Percentiles rank a stretch among this genome's conserved stretches.
These are phyloP conservation scores for Pycnomerus fuliginosus DNA, from an alignment of 2,888 invertebrate species.

Conservation along the genomic window DNA sequence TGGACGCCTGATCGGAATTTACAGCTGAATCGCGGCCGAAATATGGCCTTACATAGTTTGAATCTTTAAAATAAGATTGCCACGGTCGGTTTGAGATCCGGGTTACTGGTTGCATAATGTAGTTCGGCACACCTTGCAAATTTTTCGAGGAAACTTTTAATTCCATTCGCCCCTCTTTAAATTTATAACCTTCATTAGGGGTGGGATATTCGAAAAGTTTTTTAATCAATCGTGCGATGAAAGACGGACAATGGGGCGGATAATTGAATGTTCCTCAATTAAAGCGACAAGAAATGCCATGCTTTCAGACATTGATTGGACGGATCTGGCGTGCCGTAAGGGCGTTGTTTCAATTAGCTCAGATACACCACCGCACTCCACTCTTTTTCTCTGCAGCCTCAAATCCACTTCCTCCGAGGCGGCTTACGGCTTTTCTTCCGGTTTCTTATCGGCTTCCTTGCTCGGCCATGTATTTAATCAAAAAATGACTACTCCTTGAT, in stretches of 20 bases:
- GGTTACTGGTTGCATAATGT: slow-evolving; percentile 32
- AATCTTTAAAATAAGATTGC: slow-evolving; percentile 37
- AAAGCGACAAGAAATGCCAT: slow-evolving; percentile 32
- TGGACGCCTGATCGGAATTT: slow-evolving; percentile 41
- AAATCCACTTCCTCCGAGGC: slow-evolving; percentile 20
- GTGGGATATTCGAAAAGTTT: slow-evolving; percentile 3
- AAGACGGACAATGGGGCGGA: slow-evolving; percentile 7
- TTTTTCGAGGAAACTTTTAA: slow-evolving; percentile 23
- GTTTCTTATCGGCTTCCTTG: slow-evolving; percentile 24
- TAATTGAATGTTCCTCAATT: slow-evolving; percentile 32
- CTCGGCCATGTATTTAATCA: slow-evolving; percentile 27
- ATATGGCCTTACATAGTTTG: slow-evolving; percentile 34
- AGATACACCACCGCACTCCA: slow-evolving; percentile 26
- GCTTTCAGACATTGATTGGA: slow-evolving; percentile 34
- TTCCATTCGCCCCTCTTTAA: slow-evolving; percentile 16
- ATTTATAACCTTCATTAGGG: slow-evolving; percentile 22
- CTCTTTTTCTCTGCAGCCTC: slow-evolving; percentile 9
- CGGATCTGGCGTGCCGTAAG: slow-evolving; percentile 30
- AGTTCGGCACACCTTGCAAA: slow-evolving; percentile 26
- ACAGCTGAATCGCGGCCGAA: slow-evolving; percentile 35
- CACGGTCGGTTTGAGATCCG: slow-evolving; percentile 30
- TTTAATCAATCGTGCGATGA: slow-evolving; percentile 12
- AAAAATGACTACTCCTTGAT: slow-evolving; percentile 30
- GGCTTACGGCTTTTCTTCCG: slow-evolving; percentile 27
- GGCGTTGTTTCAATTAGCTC: slow-evolving; percentile 36